phyloP scores from a whole-genome alignment of 2,113 vertebrate species.

The Melanotaenia duboulayi region DNA sequence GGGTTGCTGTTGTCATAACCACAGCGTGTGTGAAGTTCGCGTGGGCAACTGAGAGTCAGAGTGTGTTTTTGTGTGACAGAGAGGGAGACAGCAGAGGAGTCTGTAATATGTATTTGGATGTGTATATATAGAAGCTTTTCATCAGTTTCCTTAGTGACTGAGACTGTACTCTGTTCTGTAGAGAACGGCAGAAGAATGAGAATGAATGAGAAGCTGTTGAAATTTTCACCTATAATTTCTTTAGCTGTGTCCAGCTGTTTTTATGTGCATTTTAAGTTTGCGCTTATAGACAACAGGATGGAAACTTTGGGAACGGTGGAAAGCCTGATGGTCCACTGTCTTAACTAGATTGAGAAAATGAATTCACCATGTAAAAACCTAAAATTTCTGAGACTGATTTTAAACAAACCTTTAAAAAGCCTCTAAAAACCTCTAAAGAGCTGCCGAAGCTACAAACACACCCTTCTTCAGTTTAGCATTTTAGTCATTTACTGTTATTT shows the following conservation, averaged over 20 bases:
- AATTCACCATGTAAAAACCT: not conserved
- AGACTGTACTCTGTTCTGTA: conserved; percentile 39
- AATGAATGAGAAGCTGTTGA: conserved; percentile 7
- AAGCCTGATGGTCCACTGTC: too few species aligned
- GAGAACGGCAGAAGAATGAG: conserved; percentile 11
- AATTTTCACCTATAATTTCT: conserved; percentile 10
- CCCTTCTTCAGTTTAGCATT: not conserved
- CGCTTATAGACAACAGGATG: not conserved
- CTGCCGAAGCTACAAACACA: conserved; percentile 63
- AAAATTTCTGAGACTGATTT: conserved; percentile 23
- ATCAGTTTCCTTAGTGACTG: conserved; percentile 79
- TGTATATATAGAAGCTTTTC: conserved; percentile 72
- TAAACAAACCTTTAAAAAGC: conserved; percentile 65
- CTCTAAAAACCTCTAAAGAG: conserved; percentile 68
- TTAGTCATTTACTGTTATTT: not conserved
- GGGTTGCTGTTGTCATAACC: conserved; percentile 48
- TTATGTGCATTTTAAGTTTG: not conserved
- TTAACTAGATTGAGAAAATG: not conserved
- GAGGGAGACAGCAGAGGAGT: conserved; percentile 32
- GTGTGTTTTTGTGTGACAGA: conserved; percentile 14
- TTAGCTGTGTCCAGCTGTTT: conserved; percentile 13
- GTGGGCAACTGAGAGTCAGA: conserved; percentile 42
- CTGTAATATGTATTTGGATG: conserved; percentile 61
- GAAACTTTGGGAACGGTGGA: not conserved
- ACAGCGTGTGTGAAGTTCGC: conserved; percentile 53